A percentile compares a stretch with the other conserved stretches of the same genome.
Evolutionary conservation across 2,113 vertebrate species (phyloP).

Genomic region (Megaleporinus macrocephalus): DNA sequence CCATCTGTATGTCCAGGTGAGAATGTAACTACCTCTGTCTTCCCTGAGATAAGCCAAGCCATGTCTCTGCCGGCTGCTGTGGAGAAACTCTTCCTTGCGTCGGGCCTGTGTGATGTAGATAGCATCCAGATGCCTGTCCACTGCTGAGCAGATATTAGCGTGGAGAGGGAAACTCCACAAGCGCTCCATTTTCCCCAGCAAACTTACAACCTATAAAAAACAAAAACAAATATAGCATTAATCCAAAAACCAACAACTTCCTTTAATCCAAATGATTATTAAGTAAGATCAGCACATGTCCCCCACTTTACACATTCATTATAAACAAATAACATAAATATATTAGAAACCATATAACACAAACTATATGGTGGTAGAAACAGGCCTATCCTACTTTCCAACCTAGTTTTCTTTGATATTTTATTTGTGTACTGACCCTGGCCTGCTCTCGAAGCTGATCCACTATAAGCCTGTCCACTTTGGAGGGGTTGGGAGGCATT

Average conservation of each 20-base stretch:
- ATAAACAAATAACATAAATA: too few relatives aligned
- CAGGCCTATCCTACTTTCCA: not conserved
- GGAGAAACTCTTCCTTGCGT: conserved; percentile 65
- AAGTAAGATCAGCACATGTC: not conserved
- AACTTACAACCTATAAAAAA: conserved; percentile 66
- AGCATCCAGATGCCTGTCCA: conserved; percentile 70
- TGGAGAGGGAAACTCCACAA: conserved; percentile 65
- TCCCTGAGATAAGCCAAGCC: conserved; percentile 60
- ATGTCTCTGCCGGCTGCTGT: conserved; percentile 65
- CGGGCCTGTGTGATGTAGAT: conserved; percentile 66
- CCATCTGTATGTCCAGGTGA: not conserved
- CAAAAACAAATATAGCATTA: not conserved
- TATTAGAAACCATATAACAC: too few relatives aligned
- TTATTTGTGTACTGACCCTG: conserved; percentile 64
- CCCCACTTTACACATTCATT: too few relatives aligned
- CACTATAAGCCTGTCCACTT: conserved; percentile 73
- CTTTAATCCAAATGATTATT: not conserved
- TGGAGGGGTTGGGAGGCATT: conserved; percentile 67
- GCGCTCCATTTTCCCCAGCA: conserved; percentile 73
- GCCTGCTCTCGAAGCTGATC: conserved; percentile 72
- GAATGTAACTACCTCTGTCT: conserved; percentile 65
- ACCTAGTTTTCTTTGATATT: not conserved
- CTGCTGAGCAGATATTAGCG: conserved; percentile 63
- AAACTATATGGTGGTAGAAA: too few relatives aligned
- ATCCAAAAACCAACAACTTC: not conserved